A percentile compares a stretch with the other conserved stretches of the same genome.
Evolutionary conservation across 2,888 invertebrate genomes (phyloP).

Genomic region (Parasteatoda lunata): DNA sequence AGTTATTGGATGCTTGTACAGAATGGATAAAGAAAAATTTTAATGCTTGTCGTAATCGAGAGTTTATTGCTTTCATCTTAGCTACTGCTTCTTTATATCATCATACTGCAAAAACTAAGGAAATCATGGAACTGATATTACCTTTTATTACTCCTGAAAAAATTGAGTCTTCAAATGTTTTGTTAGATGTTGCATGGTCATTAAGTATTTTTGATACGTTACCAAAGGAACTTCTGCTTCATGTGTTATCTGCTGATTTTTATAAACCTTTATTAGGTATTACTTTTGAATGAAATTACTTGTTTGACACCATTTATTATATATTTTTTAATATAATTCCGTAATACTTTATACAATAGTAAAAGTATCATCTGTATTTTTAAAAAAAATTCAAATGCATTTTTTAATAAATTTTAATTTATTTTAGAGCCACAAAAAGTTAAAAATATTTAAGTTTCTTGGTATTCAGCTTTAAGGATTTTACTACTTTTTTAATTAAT

Average conservation of each 20-base stretch:
- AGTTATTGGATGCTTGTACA: conserved; percentile 41
- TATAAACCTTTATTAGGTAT: conserved; percentile 53
- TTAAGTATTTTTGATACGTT: conserved; percentile 32
- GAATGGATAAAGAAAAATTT: conserved; percentile 44
- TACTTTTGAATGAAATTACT: neutral
- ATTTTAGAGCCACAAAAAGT: too few relatives aligned
- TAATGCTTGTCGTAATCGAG: conserved; percentile 23
- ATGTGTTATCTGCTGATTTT: conserved; percentile 38
- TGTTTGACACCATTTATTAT: too few relatives aligned
- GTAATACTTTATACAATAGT: too few relatives aligned
- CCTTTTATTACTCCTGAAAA: conserved; percentile 17
- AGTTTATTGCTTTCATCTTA: conserved; percentile 41
- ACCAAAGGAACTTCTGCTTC: conserved; percentile 29
- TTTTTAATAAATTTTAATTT: too few relatives aligned
- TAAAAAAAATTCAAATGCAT: too few relatives aligned
- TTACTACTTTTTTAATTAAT: too few relatives aligned
- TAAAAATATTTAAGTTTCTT: too few relatives aligned
- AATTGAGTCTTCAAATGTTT: conserved; percentile 13
- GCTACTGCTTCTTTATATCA: conserved; percentile 29
- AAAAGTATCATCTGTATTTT: too few relatives aligned
- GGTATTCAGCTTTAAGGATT: too few relatives aligned
- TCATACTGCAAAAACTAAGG: neutral
- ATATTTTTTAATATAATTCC: too few relatives aligned
- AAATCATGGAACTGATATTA: neutral
- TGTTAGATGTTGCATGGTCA: conserved; percentile 53